Conservation (phyloP, 2,888 invertebrate genomes). For the Vandiemenella viatica region DNA sequence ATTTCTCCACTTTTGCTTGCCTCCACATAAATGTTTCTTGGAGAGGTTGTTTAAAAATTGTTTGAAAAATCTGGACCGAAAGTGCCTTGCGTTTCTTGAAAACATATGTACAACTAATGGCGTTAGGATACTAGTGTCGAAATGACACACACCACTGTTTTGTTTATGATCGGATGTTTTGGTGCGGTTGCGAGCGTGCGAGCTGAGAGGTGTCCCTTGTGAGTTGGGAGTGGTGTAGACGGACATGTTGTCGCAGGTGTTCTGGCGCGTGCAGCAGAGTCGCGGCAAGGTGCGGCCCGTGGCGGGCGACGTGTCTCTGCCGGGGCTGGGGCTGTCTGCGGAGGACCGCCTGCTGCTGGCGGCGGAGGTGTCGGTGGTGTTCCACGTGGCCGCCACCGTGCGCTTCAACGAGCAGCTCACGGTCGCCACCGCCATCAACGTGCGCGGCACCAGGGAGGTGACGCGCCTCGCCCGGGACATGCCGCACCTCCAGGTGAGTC, state of each 20-base stretch:
- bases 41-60: no score
- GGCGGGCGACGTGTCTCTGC: conserved; percentile 28
- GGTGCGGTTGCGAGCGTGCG: no score
- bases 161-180: no score
- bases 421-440: conserved; percentile 39
- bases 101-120: no score
- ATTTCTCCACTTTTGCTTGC: no score
- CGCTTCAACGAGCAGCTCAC: conserved; percentile 41
- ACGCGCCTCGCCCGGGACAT: not conserved
- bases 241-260: conserved; percentile 26
- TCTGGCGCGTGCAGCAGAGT: conserved; percentile 26
- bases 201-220: no score
- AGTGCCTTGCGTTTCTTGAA: no score
- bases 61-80: no score
- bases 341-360: conserved; percentile 27
- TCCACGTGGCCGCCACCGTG: conserved; percentile 46
- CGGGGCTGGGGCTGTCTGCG: conserved; percentile 24
- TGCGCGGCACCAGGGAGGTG: conserved; percentile 30
- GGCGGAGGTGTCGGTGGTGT: conserved; percentile 35
- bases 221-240: no score
- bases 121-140: no score
- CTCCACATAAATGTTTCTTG: no score
- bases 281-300: conserved; percentile 31
- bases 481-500: not conserved
- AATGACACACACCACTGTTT: no score